A percentile compares a stretch with the other conserved stretches of the same genome.
Conservation (phyloP, 2,113 vertebrate species). For the Lepidothrix coronata region DNA sequence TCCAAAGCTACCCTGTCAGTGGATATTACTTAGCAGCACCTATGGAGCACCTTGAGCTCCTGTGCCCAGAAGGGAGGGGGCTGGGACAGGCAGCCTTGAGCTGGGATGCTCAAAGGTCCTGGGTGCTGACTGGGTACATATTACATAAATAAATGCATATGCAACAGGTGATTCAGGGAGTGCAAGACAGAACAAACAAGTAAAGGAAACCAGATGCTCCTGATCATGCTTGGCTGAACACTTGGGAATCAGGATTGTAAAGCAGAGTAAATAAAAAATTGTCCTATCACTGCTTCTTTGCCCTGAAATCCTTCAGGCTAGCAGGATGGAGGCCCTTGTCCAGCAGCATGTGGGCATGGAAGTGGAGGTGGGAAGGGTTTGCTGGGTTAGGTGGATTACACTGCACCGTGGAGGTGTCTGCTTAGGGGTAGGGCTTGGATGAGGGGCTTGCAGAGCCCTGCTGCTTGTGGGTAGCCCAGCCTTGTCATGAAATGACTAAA, state of each 20-base stretch:
- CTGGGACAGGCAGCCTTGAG: neutral
- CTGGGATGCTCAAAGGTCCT: neutral
- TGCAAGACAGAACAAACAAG: neutral
- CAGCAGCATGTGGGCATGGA: neutral
- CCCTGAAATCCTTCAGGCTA: neutral
- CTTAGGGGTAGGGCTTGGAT: neutral
- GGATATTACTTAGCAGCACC: neutral
- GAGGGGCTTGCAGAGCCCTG: neutral
- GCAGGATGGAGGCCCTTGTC: neutral
- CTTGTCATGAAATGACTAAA: neutral
- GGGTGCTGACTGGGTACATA: neutral
- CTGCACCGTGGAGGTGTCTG: rapidly evolving
- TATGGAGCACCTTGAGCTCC: neutral
- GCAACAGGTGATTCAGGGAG: neutral
- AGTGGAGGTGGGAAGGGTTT: neutral
- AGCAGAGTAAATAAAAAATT: neutral
- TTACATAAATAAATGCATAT: neutral
- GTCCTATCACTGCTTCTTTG: neutral
- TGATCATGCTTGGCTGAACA: rapidly evolving
- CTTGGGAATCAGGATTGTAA: neutral
- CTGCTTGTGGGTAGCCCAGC: neutral
- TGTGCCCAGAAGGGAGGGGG: neutral
- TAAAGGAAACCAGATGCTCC: neutral
- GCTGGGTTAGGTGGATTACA: neutral
- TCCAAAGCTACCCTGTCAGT: neutral